Percentiles rank a stretch among this genome's conserved stretches.
These are phyloP conservation scores for Melanotaenia duboulayi DNA, from an alignment of 2,113 vertebrate genomes.

Conservation along the genomic window DNA sequence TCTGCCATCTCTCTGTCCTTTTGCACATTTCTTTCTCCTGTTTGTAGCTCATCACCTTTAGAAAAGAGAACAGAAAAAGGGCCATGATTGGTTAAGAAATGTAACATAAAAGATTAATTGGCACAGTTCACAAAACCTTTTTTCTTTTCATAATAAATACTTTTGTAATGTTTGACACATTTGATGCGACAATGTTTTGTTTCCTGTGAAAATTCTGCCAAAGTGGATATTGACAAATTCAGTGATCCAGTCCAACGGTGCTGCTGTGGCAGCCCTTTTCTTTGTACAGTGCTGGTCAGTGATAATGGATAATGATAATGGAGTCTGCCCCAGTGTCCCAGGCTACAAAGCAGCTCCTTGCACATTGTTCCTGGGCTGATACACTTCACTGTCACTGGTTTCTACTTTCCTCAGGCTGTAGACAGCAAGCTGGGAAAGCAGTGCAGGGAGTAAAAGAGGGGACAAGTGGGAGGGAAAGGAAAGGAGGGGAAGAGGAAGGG, in stretches of 20 bases:
- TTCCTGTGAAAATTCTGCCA: slow-evolving; percentile 13
- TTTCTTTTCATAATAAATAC: too few species aligned
- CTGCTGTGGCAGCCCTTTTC: slow-evolving; percentile 41
- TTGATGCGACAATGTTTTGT: slow-evolving; percentile 32
- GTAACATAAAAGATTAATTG: neutral
- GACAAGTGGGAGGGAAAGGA: slow-evolving; percentile 30
- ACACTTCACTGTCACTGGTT: slow-evolving; percentile 66
- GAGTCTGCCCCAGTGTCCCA: slow-evolving; percentile 31
- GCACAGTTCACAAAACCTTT: too few species aligned
- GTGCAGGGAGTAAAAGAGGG: neutral
- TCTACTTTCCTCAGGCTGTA: slow-evolving; percentile 57
- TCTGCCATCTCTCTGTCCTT: neutral
- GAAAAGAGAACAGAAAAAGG: neutral
- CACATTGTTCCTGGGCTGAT: slow-evolving; percentile 72
- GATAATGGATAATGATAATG: slow-evolving; percentile 75
- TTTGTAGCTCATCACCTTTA: neutral
- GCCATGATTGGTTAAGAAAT: neutral
- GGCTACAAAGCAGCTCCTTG: slow-evolving; percentile 65
- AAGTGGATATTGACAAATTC: slow-evolving; percentile 52
- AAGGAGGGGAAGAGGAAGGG: slow-evolving; percentile 22
- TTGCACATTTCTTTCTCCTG: neutral
- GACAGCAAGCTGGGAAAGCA: slow-evolving; percentile 22
- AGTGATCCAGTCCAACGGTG: slow-evolving; percentile 48
- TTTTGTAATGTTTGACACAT: slow-evolving; percentile 1
- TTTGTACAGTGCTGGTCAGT: slow-evolving; percentile 55